Base-by-base conservation (phyloP, 2,113 vertebrate species). In the Paratilapia polleni region DNA sequence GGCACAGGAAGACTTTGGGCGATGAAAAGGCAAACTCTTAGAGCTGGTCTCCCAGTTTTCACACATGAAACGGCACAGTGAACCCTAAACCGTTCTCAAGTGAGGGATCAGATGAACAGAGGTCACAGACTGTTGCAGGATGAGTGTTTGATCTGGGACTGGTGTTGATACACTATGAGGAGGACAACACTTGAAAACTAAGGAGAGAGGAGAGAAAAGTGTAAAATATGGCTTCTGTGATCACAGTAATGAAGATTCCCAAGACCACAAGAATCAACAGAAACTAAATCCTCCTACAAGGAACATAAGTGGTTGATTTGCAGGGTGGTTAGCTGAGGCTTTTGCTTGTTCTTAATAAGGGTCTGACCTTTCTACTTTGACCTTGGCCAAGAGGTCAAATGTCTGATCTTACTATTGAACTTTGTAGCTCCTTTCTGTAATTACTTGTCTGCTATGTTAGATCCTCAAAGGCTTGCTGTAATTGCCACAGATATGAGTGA, bases 31-130 rank as follows among this genome's bases (percentile, higher is more conserved):
- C 59, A 81, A 83, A 80, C 82, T 34, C 77, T 88, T 77, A 36
- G 64, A 83, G 81, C 60, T 36, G 75, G 54, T 80, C 83, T 88
- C 90, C 92, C 91, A 59, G 85, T 86, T 93, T 91, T 87, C 88
- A 88, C 84, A 89, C 87, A 86, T 90, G 82, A 90, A 91, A 90
- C 76, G 13, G 64, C 79, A 38, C 7, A 54, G 58, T 15, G 43
- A 60, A 90, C 78, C 59, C 31, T 83, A 84, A 88, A 87, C 76
- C 61, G 78, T 80, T 68, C 73, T 85, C 86, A 75, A 81, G 78
- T 49, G 22, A 73, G 68, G 78, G 88, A 88, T 94, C 86, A 77
- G 4, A 91, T 90, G 85, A 80, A 80, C 82, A 26, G 22, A 78
- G 83, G 87, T 90, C 90, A 86, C 58, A 86, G 81, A 68, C 63